Conservation (phyloP, 2,797 vertebrate species). For the Characodon lateralis region DNA sequence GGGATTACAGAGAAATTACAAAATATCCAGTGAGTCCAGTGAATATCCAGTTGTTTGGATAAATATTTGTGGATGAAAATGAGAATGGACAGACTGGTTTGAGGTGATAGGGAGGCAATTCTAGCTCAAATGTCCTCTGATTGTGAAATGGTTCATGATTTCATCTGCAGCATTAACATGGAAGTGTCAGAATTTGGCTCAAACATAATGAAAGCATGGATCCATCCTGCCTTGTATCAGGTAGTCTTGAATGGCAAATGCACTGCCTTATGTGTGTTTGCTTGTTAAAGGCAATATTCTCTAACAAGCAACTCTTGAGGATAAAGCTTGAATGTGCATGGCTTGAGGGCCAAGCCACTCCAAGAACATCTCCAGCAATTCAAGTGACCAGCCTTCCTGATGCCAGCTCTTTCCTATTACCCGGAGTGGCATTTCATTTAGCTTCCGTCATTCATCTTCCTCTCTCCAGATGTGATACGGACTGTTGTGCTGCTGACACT, state of each 20-base stretch:
- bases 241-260: conserved; percentile 14
- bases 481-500: conserved; percentile 38
- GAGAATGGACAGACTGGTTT: not conserved
- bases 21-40: not conserved
- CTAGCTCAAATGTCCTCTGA: not conserved
- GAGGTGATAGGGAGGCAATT: not conserved
- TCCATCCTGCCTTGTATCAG: not conserved
- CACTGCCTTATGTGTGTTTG: conserved; percentile 19
- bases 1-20: not conserved
- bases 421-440: conserved; percentile 80
- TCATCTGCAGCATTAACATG: not conserved
- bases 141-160: not conserved
- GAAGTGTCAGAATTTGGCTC: not conserved
- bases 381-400: conserved; percentile 76
- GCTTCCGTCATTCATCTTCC: conserved; percentile 73
- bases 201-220: too few relatives aligned
- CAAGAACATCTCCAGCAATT: conserved; percentile 77
- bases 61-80: not conserved
- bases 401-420: conserved; percentile 69
- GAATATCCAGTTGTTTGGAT: not conserved
- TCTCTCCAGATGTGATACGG: conserved; percentile 49
- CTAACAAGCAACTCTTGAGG: conserved; percentile 40
- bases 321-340: conserved; percentile 57
- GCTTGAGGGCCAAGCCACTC: conserved; percentile 71
- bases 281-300: conserved; percentile 59